Evolutionary conservation across 2,888 invertebrate species (phyloP), one percentile per base, ranked within the genome.

Genomic region (Caenorhabditis virilis): DNA sequence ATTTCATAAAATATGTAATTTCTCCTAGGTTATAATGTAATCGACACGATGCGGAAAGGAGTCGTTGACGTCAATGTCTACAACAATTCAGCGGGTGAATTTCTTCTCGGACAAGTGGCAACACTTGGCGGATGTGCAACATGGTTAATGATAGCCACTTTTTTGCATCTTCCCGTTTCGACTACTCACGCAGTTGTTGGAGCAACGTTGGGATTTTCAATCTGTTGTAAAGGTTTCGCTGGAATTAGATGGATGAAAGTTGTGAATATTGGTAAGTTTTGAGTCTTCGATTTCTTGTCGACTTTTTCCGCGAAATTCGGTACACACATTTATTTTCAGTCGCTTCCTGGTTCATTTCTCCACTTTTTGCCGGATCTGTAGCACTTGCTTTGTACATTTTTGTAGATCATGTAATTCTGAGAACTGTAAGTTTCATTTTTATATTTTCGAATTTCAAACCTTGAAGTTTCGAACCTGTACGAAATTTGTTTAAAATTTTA

Each of bases 121-220:
- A 92, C 94, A 36, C 86, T 97, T 2, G 80, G 84, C 62, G 92
- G 95, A 39, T 91, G 93, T 70, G 93, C 93, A 38, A 87, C 90
- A 45, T 98, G 97, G 97, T 86, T 97, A 77, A 87, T 98, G 65
- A 86, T 91, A 13, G 97, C 97, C 7, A 98, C 97, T 3, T 91
- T 93, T 76, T 87, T 95, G 56, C 90, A 93, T 81, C 87, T 98
- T 80, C 98, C 98, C 1, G 94, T 98, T 56, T 97, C 95, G 13
- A 95, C 95, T 27, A 97, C 97, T 1, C 97, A 98, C 86, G 93
- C 94, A 77, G 95, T 98, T 80, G 95, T 98, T 36, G 97, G 97
- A 25, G 94, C 97, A 33, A 94, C 95, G 0, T 90, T 98, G 58
- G 97, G 97, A 11, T 98, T 95, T 85, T 93, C 95, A 41, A 87